Evolutionary conservation across 2,888 invertebrate genomes (phyloP).

Genomic region (Tachina fera): DNA sequence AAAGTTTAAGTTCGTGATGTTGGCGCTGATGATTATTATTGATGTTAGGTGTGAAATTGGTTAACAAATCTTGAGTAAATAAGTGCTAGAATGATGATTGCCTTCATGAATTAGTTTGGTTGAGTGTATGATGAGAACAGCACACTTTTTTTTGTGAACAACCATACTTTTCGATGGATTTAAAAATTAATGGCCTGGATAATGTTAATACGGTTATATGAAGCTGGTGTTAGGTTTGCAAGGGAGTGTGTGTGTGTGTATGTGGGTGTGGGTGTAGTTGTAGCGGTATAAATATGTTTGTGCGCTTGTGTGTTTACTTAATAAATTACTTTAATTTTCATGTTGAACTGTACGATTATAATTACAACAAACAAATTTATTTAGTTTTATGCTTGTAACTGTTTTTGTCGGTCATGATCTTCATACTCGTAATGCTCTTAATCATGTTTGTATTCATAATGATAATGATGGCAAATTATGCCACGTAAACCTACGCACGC

Average conservation of each 20-base stretch:
- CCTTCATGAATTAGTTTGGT: constrained; percentile 19
- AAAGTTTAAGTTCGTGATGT: constrained; percentile 8
- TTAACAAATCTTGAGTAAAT: constrained; percentile 39
- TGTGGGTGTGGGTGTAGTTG: too few relatives aligned
- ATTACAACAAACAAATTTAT: background rate
- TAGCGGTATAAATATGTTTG: background rate
- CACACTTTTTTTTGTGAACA: constrained; percentile 34
- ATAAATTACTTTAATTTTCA: background rate
- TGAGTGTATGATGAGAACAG: background rate
- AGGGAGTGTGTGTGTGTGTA: too few relatives aligned
- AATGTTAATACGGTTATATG: too few relatives aligned
- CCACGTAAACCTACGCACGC: constrained; percentile 61
- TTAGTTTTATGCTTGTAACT: background rate
- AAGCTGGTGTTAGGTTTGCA: too few relatives aligned
- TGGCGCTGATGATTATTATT: background rate
- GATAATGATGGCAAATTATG: constrained; percentile 60
- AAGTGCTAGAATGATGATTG: background rate
- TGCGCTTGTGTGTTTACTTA: background rate
- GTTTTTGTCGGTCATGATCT: constrained; percentile 29
- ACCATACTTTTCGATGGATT: background rate
- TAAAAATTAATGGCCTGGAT: background rate
- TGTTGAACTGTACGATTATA: background rate
- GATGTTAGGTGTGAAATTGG: constrained; percentile 50
- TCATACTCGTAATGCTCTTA: constrained; percentile 21
- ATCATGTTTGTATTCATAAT: constrained; percentile 28